Conservation (phyloP, 92 coral and sea anemone genomes). For the Phenganax marumi region DNA sequence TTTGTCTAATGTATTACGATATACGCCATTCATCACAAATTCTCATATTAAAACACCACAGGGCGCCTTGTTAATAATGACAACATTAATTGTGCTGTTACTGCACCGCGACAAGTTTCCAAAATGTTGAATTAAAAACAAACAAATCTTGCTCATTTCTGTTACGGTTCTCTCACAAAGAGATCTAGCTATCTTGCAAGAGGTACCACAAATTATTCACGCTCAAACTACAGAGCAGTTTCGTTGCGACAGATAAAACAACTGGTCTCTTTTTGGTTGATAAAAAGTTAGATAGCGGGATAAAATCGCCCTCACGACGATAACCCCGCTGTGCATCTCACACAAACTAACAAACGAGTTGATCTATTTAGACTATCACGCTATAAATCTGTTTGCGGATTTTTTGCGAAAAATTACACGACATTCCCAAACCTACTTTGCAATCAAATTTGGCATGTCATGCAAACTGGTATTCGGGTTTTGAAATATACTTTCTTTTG, state of each 20-base stretch:
- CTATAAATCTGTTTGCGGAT: conserved; percentile 19
- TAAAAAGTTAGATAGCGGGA: not conserved
- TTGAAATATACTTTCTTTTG: not conserved
- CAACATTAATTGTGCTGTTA: not conserved
- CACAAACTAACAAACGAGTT: conserved; percentile 28
- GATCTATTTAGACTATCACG: conserved; percentile 6
- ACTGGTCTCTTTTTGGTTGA: not conserved
- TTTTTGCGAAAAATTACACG: not conserved
- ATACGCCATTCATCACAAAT: not conserved
- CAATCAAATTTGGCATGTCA: not conserved
- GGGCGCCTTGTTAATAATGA: conserved; percentile 4
- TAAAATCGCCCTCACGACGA: not conserved
- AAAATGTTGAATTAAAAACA: not conserved
- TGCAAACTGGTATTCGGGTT: not conserved
- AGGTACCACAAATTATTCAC: not conserved
- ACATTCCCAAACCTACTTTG: not conserved
- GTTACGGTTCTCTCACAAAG: not conserved
- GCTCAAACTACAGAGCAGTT: not conserved
- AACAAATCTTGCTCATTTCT: not conserved
- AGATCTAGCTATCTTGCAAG: not conserved
- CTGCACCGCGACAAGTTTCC: not conserved
- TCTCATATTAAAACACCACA: conserved; percentile 20
- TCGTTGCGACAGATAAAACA: not conserved
- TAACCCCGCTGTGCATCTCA: conserved; percentile 29
- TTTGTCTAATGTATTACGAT: not conserved